Evolutionary conservation across 1,140 invertebrate genomes (phyloP).

Genomic region (Triops longicaudatus): DNA sequence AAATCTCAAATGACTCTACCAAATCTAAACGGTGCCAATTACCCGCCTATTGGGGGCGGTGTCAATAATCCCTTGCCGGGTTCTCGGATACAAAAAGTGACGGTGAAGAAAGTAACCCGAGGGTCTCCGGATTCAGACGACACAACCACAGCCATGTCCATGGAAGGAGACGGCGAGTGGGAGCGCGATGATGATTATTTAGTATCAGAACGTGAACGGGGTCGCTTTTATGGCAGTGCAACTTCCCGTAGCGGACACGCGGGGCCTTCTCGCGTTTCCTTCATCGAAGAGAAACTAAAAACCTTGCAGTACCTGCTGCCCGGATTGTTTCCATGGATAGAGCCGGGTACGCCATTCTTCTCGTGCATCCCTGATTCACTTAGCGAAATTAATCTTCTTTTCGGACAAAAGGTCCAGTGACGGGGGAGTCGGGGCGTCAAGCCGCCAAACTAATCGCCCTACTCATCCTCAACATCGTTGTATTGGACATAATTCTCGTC

Average conservation of each 20-base stretch:
- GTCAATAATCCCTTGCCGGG: neutral
- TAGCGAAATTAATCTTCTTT: neutral
- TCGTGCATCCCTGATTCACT: neutral
- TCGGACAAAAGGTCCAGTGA: conserved; percentile 57
- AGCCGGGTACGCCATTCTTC: conserved; percentile 40
- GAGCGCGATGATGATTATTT: conserved; percentile 18
- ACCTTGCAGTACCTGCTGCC: conserved; percentile 70
- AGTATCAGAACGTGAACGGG: conserved; percentile 17
- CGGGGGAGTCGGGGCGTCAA: conserved; percentile 65
- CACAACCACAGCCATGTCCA: conserved; percentile 20
- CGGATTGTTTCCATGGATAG: conserved; percentile 77
- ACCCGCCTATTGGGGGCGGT: neutral
- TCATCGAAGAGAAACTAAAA: conserved; percentile 40
- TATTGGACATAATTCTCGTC: conserved; percentile 74
- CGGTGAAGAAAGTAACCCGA: conserved; percentile 18
- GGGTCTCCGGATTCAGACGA: conserved; percentile 20
- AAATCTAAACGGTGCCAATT: neutral
- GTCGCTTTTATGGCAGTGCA: conserved; percentile 5
- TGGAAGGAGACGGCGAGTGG: neutral
- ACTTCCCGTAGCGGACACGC: neutral
- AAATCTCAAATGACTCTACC: conserved; percentile 16
- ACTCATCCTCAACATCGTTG: conserved; percentile 66
- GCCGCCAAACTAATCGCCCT: conserved; percentile 80
- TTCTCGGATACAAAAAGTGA: conserved; percentile 9
- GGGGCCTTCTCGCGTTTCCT: neutral